These are phyloP conservation scores for Pollachius pollachius DNA, from an alignment of 2,113 vertebrate species.

Conservation along the genomic window DNA sequence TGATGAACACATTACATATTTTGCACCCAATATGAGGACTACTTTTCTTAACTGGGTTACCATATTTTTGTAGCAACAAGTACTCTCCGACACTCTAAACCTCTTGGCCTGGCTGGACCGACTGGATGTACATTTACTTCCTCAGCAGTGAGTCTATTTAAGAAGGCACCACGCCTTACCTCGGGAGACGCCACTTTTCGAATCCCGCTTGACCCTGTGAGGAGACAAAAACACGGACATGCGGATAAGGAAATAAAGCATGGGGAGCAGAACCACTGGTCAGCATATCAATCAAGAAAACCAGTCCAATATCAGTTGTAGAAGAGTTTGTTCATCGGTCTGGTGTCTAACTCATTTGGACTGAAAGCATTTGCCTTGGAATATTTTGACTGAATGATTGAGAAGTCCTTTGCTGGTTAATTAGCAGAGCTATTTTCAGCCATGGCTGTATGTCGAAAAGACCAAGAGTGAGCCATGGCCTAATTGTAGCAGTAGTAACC, in stretches of 20 bases:
- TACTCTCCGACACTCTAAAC: background rate
- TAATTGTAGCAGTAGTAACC: conserved; percentile 55
- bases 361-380: conserved; percentile 24
- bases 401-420: conserved; percentile 40
- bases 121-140: conserved; percentile 19
- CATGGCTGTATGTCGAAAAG: conserved; percentile 30
- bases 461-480: conserved; percentile 34
- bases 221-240: conserved; percentile 22
- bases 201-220: conserved; percentile 68
- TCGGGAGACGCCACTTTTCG: conserved; percentile 72
- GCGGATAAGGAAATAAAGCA: background rate
- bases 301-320: too few relatives aligned
- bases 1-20: too few relatives aligned
- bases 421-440: conserved; percentile 57
- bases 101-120: background rate
- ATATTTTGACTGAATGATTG: conserved; percentile 22
- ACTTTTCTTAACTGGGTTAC: too few relatives aligned
- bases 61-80: too few relatives aligned
- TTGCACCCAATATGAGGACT: too few relatives aligned
- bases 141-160: background rate
- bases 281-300: background rate
- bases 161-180: conserved; percentile 51
- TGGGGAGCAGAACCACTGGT: background rate
- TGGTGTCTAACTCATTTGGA: background rate
- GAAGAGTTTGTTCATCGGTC: too few relatives aligned